Evolutionary conservation across 2,888 invertebrate genomes (phyloP).

Genomic region (Drosophila silvestris): DNA sequence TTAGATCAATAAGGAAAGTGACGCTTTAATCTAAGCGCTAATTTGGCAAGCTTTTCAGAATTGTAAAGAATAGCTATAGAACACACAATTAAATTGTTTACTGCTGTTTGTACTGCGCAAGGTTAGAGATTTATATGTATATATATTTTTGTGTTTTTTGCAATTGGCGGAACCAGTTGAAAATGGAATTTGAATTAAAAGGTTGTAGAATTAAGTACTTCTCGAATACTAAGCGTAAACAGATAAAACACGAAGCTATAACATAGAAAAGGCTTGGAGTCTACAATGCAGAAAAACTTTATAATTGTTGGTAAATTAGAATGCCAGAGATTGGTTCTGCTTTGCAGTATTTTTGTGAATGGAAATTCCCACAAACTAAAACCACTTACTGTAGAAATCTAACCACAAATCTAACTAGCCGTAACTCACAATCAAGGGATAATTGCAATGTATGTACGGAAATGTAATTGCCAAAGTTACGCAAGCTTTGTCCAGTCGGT

Average conservation of each 20-base stretch:
- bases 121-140: not conserved
- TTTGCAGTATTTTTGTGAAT: not conserved
- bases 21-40: slow-evolving; percentile 12
- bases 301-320: not conserved
- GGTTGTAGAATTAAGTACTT: not conserved
- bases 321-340: not conserved
- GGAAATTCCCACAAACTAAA: not conserved
- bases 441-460: slow-evolving; percentile 6
- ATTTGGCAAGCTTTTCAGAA: slow-evolving; percentile 1
- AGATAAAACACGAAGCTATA: not conserved
- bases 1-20: slow-evolving; percentile 7
- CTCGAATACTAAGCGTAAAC: not conserved
- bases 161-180: not conserved
- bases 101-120: not conserved
- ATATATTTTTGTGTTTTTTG: not conserved
- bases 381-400: not conserved
- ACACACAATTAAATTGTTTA: slow-evolving; percentile 5
- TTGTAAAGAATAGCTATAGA: not conserved
- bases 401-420: slow-evolving; percentile 3
- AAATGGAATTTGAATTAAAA: not conserved
- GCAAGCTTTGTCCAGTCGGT: slow-evolving; percentile 13
- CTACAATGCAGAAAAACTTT: not conserved
- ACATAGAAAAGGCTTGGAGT: not conserved
- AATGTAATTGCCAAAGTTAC: slow-evolving; percentile 22
- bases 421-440: slow-evolving; percentile 16